A percentile compares a stretch with the other conserved stretches of the same genome.
phyloP scores from a whole-genome alignment of 2,888 invertebrate species.

The Tanypteryx hageni region DNA sequence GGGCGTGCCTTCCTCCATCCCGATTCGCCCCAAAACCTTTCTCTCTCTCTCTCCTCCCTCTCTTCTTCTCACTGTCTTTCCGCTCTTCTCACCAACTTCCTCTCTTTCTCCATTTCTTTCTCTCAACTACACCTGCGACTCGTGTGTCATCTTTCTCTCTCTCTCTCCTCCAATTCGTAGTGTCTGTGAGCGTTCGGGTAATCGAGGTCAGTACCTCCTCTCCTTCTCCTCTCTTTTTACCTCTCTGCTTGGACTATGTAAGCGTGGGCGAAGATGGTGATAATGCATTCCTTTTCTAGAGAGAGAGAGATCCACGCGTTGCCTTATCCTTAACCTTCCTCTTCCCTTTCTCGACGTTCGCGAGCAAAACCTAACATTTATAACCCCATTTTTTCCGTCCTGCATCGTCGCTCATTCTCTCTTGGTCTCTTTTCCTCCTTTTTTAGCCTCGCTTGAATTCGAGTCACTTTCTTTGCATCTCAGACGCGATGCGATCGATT shows the following conservation, averaged over 20 bases:
- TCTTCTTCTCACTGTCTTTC: background rate
- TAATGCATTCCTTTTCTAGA: background rate
- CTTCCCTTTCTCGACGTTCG: background rate
- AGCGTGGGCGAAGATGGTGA: constrained; percentile 12
- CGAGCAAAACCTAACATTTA: background rate
- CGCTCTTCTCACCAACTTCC: background rate
- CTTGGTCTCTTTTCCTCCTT: background rate
- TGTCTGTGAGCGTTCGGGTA: background rate
- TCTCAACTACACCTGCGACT: background rate
- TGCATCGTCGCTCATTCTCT: background rate
- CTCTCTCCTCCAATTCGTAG: background rate
- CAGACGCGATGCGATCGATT: background rate
- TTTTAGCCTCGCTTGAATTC: background rate
- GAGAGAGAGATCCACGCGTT: background rate
- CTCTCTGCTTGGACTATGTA: background rate
- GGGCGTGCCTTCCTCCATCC: constrained; percentile 1
- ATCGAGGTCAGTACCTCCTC: background rate
- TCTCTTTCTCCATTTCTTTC: background rate
- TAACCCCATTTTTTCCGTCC: background rate
- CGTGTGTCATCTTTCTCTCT: background rate
- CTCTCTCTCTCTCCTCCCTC: background rate
- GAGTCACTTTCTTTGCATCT: background rate
- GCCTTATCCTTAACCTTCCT: too few relatives aligned
- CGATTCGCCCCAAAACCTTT: constrained; percentile 7
- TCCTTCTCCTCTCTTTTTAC: background rate